Percentiles rank a stretch among this genome's conserved stretches.
Conservation (phyloP, 2,113 vertebrate genomes). For the Scortum barcoo region DNA sequence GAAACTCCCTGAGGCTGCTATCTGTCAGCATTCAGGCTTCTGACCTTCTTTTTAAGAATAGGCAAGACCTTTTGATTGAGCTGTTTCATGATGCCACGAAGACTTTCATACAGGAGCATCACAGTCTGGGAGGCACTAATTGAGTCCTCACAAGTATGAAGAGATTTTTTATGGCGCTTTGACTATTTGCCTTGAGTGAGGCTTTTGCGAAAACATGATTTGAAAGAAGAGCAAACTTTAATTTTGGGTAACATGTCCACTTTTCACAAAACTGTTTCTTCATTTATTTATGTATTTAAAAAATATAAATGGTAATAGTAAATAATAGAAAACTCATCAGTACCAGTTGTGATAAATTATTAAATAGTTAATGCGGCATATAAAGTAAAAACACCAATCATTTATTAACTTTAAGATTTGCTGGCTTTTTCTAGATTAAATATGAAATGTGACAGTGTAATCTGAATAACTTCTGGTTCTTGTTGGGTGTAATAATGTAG, state of each 20-base stretch:
- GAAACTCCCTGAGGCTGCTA: slow-evolving; percentile 59
- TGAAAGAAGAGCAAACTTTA: neutral
- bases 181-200: neutral
- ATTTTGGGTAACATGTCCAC: neutral
- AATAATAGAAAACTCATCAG: too few species aligned
- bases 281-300: too few species aligned
- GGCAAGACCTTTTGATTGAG: slow-evolving; percentile 70
- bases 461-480: neutral
- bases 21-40: slow-evolving; percentile 56
- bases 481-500: neutral
- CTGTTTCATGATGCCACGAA: slow-evolving; percentile 39
- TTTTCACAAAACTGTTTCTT: neutral
- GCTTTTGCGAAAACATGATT: neutral
- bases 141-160: slow-evolving; percentile 35
- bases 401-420: neutral
- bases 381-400: too few species aligned
- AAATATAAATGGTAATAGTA: too few species aligned
- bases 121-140: slow-evolving; percentile 46
- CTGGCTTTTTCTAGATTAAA: neutral
- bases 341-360: neutral
- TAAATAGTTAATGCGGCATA: neutral
- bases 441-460: neutral
- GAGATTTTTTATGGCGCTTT: slow-evolving; percentile 21
- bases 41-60: slow-evolving; percentile 78
- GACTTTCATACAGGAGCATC: slow-evolving; percentile 26